Percentiles rank a stretch among this genome's conserved stretches.
Conservation (phyloP, 2,888 invertebrate species). For the Coenonympha arcania region DNA sequence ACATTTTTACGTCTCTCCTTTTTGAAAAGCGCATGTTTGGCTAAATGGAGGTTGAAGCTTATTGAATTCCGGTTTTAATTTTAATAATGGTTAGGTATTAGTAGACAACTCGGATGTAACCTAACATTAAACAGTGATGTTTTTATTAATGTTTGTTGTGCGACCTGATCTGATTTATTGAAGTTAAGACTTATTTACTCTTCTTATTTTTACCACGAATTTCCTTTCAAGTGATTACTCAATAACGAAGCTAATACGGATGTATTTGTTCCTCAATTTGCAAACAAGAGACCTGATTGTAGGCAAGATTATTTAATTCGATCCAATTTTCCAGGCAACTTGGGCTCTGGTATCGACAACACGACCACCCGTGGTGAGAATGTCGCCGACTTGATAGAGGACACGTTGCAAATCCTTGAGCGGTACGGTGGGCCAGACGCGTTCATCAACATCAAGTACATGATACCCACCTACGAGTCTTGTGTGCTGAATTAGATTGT, state of each 20-base stretch:
- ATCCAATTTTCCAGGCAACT: conserved; percentile 78
- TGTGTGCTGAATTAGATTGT: conserved; percentile 85
- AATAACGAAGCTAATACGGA: neutral
- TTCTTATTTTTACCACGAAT: no score
- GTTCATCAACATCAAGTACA: conserved; percentile 98
- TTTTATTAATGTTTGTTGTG: no score
- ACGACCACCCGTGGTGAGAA: conserved; percentile 89
- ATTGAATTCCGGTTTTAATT: no score
- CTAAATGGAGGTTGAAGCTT: no score
- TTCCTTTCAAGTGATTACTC: no score
- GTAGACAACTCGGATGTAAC: no score
- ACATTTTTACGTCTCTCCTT: no score
- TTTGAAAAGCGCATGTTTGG: no score
- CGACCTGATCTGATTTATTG: no score
- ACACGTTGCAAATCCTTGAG: conserved; percentile 93
- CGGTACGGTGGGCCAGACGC: conserved; percentile 95
- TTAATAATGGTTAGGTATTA: no score
- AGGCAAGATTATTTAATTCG: neutral
- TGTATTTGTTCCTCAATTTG: neutral
- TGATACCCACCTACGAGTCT: conserved; percentile 98
- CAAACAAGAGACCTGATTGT: neutral
- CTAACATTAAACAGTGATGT: no score
- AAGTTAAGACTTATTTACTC: no score
- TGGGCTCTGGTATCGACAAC: conserved; percentile 93
- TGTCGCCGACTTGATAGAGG: conserved; percentile 91